Evolutionary conservation across 2,888 invertebrate genomes (phyloP).

Genomic region (Galeruca laticollis): DNA sequence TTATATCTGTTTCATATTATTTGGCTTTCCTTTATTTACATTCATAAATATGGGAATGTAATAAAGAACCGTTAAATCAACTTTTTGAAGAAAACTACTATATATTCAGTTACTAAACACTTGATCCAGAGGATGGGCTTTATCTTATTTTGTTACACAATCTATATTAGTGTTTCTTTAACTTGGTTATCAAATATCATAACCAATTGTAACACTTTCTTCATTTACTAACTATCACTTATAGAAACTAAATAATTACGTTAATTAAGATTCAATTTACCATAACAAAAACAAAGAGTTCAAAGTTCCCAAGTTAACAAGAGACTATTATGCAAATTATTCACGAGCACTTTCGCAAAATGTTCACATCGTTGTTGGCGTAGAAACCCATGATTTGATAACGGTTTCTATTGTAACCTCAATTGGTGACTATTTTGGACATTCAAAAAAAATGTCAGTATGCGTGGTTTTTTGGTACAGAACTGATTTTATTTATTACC

Average conservation of each 20-base stretch:
- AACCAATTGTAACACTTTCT: conserved; percentile 1
- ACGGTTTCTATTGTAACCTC: not conserved
- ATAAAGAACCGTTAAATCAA: not conserved
- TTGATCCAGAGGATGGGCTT: not conserved
- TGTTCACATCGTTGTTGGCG: not conserved
- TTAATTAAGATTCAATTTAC: conserved; percentile 3
- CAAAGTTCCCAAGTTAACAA: conserved; percentile 11
- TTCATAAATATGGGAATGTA: too few relatives aligned
- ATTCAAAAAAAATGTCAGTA: too few relatives aligned
- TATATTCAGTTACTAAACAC: too few relatives aligned
- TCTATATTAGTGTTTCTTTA: not conserved
- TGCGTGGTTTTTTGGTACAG: too few relatives aligned
- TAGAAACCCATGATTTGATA: not conserved
- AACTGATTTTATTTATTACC: too few relatives aligned
- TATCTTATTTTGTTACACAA: not conserved
- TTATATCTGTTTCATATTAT: too few relatives aligned
- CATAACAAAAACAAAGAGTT: not conserved
- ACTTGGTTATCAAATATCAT: not conserved
- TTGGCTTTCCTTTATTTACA: too few relatives aligned
- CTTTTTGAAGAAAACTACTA: too few relatives aligned
- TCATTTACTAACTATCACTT: not conserved
- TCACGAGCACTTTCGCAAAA: not conserved
- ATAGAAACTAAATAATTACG: not conserved
- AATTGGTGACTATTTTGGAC: not conserved
- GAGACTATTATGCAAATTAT: conserved; percentile 3